Evolutionary conservation across 2,113 vertebrate species (phyloP).

Genomic region (Hipposideros armiger): DNA sequence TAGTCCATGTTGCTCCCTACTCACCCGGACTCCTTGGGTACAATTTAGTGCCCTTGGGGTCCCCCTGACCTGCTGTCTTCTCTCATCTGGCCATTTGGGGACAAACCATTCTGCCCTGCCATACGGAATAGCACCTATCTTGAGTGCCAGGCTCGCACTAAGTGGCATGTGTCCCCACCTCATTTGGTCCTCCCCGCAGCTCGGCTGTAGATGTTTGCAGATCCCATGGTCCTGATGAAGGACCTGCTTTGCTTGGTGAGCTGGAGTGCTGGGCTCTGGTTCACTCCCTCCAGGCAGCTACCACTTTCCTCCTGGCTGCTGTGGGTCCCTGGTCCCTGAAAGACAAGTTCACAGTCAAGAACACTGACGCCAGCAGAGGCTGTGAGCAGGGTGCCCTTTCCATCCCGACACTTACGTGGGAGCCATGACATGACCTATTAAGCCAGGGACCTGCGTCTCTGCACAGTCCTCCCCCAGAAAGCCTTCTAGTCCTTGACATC

Average conservation of each 20-base stretch:
- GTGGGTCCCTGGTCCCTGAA: neutral
- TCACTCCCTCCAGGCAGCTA: accelerated
- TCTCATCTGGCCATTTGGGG: accelerated
- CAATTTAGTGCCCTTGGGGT: accelerated
- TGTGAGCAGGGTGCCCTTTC: neutral
- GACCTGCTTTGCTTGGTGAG: accelerated
- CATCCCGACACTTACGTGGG: accelerated
- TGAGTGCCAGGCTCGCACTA: neutral
- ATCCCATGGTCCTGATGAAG: accelerated
- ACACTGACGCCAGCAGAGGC: neutral
- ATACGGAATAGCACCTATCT: accelerated
- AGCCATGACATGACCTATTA: neutral
- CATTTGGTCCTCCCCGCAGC: accelerated
- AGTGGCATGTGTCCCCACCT: neutral
- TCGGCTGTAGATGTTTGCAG: accelerated
- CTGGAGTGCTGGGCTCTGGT: accelerated
- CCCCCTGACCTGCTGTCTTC: neutral
- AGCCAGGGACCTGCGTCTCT: neutral
- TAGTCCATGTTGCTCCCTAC: accelerated
- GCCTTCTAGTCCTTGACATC: conserved; percentile 56
- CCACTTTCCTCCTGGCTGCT: neutral
- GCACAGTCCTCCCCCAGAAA: conserved; percentile 26
- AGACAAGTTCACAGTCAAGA: no score
- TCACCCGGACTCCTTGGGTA: no score
- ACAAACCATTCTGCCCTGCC: accelerated